Evolutionary conservation across 2,888 invertebrate species (phyloP), one percentile per base, ranked within the genome.

Genomic region (Anthophora plumipes): DNA sequence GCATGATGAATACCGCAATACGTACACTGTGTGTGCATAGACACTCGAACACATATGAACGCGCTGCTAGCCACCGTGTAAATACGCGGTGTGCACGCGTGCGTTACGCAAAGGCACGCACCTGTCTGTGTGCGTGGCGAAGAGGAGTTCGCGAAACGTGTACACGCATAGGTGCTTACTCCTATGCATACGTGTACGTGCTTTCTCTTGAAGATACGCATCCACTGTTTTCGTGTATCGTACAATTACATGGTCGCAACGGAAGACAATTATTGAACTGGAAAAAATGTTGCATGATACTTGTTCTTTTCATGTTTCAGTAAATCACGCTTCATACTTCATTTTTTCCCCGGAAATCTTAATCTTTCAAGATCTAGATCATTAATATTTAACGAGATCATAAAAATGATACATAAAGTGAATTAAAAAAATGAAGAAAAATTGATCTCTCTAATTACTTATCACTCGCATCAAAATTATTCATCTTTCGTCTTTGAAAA

Each of bases 1-100:
- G 63, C 57, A 54, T 7, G 71, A 70, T 74, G 69, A 68, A 72
- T 64, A 52, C 71, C 12, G 69, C 41, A n/a, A 75, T 60, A 73
- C 50, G 22, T 64, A 25, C 37, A 55, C 48, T 46, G 39, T 57
- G 54, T 25, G 22, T 20, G 52, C 50, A 43, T 14, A 54, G 70
- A 22, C 59, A 59, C 70, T 43, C 66, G 46, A 17, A 22, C 12
- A 25, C 46, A 57, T 46, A 54, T 4, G 71, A 25, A 50, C 55
- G 57, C 54, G 22, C 9, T 31, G 54, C 37, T 67, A 71, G 74
- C 25, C 57, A 14, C 59, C 67, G 68, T 41, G 79, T 37, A 80
- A 75, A 71, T 71, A 63, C 57, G 14, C 9, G 11, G 48, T 12
- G 31, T n/a, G 72, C 48, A 17, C 64, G 55, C 39, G 39, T 69